phyloP scores from a whole-genome alignment of 2,113 vertebrate genomes.

The Phylloscopus trochiloides region DNA sequence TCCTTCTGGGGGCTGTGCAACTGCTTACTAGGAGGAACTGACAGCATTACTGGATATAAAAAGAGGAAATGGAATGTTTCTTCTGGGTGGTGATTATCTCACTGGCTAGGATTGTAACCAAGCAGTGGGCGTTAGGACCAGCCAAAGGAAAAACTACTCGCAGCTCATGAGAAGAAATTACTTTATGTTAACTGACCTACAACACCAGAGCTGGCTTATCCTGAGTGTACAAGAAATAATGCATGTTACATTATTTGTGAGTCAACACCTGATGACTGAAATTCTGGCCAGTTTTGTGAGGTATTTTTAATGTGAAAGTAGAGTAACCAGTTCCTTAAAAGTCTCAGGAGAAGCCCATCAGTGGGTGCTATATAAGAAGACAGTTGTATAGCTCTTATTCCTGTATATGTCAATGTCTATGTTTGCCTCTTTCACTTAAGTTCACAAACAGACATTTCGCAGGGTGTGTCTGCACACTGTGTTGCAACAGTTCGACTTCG shows the following conservation, averaged over 20 bases:
- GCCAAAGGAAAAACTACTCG: conserved; percentile 23
- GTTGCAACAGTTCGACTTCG: not conserved
- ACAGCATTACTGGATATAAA: conserved; percentile 59
- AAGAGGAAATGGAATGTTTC: conserved; percentile 64
- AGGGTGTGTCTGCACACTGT: not conserved
- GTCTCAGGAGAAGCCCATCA: not conserved
- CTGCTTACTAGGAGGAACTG: conserved; percentile 39
- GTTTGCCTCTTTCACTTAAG: conserved; percentile 11
- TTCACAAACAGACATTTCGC: not conserved
- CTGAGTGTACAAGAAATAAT: not conserved
- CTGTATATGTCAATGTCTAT: not conserved
- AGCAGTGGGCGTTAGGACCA: conserved; percentile 42
- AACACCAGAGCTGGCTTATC: not conserved
- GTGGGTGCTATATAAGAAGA: not conserved
- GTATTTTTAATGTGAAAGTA: not conserved
- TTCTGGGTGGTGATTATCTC: conserved; percentile 56
- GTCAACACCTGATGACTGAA: not conserved
- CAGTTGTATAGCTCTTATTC: conserved; percentile 1
- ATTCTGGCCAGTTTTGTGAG: not conserved
- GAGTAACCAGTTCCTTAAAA: not conserved
- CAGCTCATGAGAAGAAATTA: conserved; percentile 5
- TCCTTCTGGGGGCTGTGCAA: conserved; percentile 13
- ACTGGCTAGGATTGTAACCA: conserved; percentile 65
- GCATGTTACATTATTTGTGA: not conserved
- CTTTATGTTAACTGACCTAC: conserved; percentile 4